A percentile compares a stretch with the other conserved stretches of the same genome.
These are phyloP conservation scores for Dendronephthya gigantea DNA, from an alignment of 64 coral and sea anemone species.

Conservation along the genomic window DNA sequence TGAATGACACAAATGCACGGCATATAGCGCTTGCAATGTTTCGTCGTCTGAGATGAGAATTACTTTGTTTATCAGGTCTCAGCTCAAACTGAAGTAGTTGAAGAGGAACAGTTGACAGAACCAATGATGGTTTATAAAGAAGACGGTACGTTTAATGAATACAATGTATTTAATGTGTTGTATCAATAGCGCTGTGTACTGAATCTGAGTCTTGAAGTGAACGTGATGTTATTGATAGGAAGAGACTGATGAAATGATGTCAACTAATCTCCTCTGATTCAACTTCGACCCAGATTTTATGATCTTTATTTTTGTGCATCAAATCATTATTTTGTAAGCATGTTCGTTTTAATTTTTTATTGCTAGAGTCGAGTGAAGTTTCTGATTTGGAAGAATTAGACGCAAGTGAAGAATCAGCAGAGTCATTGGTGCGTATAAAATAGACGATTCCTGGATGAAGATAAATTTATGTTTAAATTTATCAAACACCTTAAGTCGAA, in stretches of 20 bases:
- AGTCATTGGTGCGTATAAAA: neutral
- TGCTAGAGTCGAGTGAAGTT: neutral
- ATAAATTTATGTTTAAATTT: no score
- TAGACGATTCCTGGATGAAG: no score
- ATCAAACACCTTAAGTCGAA: no score
- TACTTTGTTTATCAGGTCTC: neutral
- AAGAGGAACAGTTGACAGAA: neutral
- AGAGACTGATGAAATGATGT: neutral
- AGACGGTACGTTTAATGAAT: neutral
- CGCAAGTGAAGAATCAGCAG: neutral
- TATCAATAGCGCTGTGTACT: no score
- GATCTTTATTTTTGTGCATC: no score
- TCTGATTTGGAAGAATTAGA: neutral
- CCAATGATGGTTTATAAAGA: neutral
- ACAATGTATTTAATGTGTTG: neutral
- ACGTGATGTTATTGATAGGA: neutral
- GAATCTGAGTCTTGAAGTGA: neutral
- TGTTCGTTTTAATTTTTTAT: neutral
- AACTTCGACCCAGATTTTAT: neutral
- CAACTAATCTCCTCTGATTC: neutral
- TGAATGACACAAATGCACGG: no score
- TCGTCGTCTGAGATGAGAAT: no score
- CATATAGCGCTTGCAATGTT: no score
- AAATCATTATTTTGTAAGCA: neutral
- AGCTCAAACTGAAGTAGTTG: neutral